Base-by-base conservation (phyloP, 2,113 vertebrate species). In the Oenanthe melanoleuca region DNA sequence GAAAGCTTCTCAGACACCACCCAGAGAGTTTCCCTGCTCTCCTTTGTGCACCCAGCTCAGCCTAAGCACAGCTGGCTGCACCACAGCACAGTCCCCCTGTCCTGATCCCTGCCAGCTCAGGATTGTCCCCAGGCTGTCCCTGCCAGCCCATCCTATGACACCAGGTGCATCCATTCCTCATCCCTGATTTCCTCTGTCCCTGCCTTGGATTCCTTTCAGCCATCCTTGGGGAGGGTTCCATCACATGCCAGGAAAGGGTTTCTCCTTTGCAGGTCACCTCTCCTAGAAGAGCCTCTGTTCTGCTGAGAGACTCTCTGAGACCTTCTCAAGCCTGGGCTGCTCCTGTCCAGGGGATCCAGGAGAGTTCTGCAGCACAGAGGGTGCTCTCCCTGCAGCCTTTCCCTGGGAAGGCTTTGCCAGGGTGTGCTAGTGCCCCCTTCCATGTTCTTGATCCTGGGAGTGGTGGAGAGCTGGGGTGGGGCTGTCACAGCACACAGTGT, bases 391-490 rank as follows among this genome's bases (percentile, higher is more conserved):
- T 1, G 6, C 26, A 37, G 56, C 4, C 5, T 85, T 16, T 8
- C 28, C 3, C 44, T 34, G 44, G 28, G 14, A 61, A 49, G 1
- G 1, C 8, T 12, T 55, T 73, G 45, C 14, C 53, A 74, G 47
- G 33, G 9, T 15, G 3, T 83, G 15, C 23, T 53, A 6, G 4
- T 55, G 28, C 7, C 11, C 11, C 4, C 12, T 50, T 21, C 47
- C 52, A 38, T 0, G 0, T 61, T 21, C 47, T 40, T 80, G 56
- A 21, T 57, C 29, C 50, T 80, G 60, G 21, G 4, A 11, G 3
- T 55, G 53, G 11, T 26, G 38, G 42, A 56, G 40, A 83, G 29
- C 71, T 2, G 5, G 8, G 0, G 0, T 45, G 71, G 31, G 38
- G 38, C 50, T 3, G 3, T 73, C 6, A 1, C 57, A 93, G 26